phyloP scores from a whole-genome alignment of 2,113 vertebrate species.

The Arvicanthis niloticus region DNA sequence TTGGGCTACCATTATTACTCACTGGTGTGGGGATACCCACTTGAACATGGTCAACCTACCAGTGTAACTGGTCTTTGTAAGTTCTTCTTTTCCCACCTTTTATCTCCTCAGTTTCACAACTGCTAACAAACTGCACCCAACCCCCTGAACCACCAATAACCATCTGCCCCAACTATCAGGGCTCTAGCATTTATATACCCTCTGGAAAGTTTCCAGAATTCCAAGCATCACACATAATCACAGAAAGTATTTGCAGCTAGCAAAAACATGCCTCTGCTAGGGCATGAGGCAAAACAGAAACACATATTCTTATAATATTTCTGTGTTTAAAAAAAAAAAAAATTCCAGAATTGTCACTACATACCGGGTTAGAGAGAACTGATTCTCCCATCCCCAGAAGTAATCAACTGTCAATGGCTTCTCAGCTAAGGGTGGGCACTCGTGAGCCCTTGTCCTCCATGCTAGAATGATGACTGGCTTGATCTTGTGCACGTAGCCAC shows the following conservation, averaged over 20 bases:
- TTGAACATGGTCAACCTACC: background rate
- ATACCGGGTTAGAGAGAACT: background rate
- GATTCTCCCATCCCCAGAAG: background rate
- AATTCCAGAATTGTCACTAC: background rate
- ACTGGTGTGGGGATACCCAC: no score
- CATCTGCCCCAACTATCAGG: background rate
- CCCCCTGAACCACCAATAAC: background rate
- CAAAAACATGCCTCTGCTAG: background rate
- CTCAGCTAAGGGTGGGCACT: background rate
- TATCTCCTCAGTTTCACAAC: background rate
- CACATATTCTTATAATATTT: background rate
- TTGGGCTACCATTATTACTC: background rate
- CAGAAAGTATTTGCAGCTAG: background rate
- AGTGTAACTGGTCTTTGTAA: background rate
- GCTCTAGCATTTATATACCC: background rate
- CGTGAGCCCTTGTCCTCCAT: background rate
- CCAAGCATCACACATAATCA: background rate
- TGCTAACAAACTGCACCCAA: background rate
- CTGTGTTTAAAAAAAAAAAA: background rate
- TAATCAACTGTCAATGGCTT: background rate
- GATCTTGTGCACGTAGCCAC: background rate
- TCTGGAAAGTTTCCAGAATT: background rate
- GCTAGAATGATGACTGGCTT: background rate
- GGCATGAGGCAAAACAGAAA: background rate
- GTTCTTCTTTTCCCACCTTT: background rate